A percentile compares a stretch with the other conserved stretches of the same genome.
phyloP scores from a whole-genome alignment of 2,888 invertebrate genomes.

The Pollenia griseotomentosa region DNA sequence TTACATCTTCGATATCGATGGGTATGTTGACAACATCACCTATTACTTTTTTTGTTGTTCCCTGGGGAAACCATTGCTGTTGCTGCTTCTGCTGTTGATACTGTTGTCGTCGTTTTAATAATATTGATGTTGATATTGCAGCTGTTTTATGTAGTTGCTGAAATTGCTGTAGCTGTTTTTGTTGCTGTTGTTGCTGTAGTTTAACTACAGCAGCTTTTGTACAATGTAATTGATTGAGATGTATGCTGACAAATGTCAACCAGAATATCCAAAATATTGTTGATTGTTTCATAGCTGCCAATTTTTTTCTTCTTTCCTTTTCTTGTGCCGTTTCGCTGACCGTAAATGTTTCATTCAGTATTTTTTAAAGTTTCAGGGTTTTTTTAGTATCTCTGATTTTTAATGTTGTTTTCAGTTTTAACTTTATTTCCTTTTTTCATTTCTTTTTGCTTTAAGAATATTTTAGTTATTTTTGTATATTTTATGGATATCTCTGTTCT shows the following conservation, averaged over 20 bases:
- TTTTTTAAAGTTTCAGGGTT: neutral
- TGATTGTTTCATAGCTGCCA: constrained; percentile 73
- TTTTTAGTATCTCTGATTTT: constrained; percentile 11
- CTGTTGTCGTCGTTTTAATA: constrained; percentile 50
- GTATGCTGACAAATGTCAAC: constrained; percentile 80
- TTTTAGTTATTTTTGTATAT: constrained; percentile 54
- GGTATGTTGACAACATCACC: constrained; percentile 65
- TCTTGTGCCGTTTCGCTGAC: neutral
- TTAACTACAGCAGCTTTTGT: constrained; percentile 61
- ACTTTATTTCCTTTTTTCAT: constrained; percentile 25
- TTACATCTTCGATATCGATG: constrained; percentile 37
- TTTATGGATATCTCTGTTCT: constrained; percentile 56
- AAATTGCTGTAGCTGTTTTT: constrained; percentile 41
- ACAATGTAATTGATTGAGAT: constrained; percentile 75
- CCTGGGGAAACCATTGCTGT: constrained; percentile 66
- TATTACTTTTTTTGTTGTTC: constrained; percentile 66
- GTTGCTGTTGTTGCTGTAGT: constrained; percentile 43
- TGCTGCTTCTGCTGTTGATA: constrained; percentile 59
- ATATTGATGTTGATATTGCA: constrained; percentile 57
- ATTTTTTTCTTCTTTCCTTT: constrained; percentile 51
- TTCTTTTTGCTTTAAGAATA: constrained; percentile 37
- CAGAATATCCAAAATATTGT: constrained; percentile 80
- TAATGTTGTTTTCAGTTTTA: neutral
- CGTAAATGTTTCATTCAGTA: constrained; percentile 41
- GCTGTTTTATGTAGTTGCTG: constrained; percentile 49